Conservation (phyloP, 2,888 invertebrate species). For the Exephanes ischioxanthus region DNA sequence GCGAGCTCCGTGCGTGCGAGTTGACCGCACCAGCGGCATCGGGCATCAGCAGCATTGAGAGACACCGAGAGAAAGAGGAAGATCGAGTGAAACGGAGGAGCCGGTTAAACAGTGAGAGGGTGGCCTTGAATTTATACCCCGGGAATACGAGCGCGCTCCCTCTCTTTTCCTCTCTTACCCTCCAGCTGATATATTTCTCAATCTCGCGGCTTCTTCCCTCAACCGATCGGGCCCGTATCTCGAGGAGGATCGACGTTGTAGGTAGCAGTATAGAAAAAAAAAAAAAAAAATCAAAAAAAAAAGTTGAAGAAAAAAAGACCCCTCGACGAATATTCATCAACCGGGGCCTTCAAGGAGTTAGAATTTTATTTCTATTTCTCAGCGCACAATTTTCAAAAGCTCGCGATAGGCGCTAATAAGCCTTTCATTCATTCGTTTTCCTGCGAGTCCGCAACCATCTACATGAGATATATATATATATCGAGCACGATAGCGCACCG, state of each 20-base stretch:
- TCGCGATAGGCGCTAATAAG: slow-evolving; percentile 43
- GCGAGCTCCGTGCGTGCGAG: slow-evolving; percentile 32
- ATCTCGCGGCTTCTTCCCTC: slow-evolving; percentile 25
- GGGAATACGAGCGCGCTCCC: slow-evolving; percentile 39
- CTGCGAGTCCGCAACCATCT: neutral
- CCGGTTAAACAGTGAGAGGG: slow-evolving; percentile 59
- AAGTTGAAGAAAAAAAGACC: neutral
- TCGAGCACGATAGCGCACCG: too few relatives aligned
- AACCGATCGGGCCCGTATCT: neutral
- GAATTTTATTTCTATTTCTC: neutral
- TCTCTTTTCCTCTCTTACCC: slow-evolving; percentile 28
- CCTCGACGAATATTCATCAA: neutral
- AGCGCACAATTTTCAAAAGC: slow-evolving; percentile 40
- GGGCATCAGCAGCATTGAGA: slow-evolving; percentile 24
- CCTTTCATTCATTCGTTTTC: slow-evolving; percentile 54
- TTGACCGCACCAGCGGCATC: slow-evolving; percentile 15
- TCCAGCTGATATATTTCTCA: slow-evolving; percentile 55
- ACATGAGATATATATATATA: too few relatives aligned
- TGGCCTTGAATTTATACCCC: slow-evolving; percentile 64
- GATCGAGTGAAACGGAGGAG: slow-evolving; percentile 43
- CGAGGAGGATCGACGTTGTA: slow-evolving; percentile 2
- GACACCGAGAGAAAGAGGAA: slow-evolving; percentile 35
- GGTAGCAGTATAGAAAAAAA: neutral
- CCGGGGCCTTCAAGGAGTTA: neutral
- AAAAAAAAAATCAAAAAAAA: neutral